Evolutionary conservation across 2,113 vertebrate species (phyloP), one percentile per base, ranked within the genome.

Genomic region (Agelaius phoeniceus): DNA sequence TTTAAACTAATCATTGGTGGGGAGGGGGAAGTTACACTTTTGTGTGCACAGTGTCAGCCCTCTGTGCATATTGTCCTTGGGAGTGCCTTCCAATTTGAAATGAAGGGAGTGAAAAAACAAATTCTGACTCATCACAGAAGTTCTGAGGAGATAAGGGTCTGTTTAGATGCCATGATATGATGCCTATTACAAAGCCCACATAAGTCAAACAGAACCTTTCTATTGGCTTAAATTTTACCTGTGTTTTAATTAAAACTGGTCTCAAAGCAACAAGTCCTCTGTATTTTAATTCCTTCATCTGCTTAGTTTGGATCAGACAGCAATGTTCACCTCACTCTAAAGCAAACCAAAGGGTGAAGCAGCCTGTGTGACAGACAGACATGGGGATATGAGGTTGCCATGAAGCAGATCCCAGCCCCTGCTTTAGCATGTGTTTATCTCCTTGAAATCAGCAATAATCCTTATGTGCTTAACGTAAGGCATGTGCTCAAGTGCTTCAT

Each of bases 371-470:
- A 65, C 61, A 84, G 67, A 41, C 72, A 73, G 69, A 35, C 41
- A 33, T 0, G 16, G n/a, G 82, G 35, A 24, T 58, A 62, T 1
- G 4, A 92, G 13, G 43, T 15, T 90, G 59, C 67, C 3, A 0
- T 24, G 14, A 80, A 54, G 22, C 87, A 83, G 37, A 69, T 8
- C 73, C 0, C 0, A 88, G 72, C 46, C 59, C 67, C 31, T 94
- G 75, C 48, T 90, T 59, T 21, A 87, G 41, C 83, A 74, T 44
- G 80, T 67, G 51, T 84, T 84, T 93, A 86, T 92, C 72, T 84
- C 89, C 88, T 81, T 71, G 80, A 90, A 96, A 94, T 90, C 86
- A 95, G 91, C 83, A 92, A 84, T 75, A 89, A 97, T 75, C 83
- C 68, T 78, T 31, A 78, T 39, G 72, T 84, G 73, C 72, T 89